Evolutionary conservation across 2,113 vertebrate species (phyloP).

Genomic region (Callaeas wilsoni): DNA sequence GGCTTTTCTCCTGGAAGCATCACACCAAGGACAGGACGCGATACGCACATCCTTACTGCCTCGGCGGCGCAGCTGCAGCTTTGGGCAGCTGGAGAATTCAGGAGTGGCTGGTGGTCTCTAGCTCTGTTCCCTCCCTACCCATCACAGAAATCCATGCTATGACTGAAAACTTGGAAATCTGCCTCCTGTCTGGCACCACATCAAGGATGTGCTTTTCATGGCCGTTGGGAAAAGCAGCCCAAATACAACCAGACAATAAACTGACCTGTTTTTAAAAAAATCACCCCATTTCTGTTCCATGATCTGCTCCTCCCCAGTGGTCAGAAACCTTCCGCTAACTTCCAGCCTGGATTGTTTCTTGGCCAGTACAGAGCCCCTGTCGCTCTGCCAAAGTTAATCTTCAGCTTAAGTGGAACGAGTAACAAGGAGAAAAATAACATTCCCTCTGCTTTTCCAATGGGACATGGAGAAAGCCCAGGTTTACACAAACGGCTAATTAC

Average conservation of each 20-base stretch:
- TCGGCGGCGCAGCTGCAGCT: background rate
- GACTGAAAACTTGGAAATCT: background rate
- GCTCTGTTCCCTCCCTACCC: background rate
- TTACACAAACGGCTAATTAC: background rate
- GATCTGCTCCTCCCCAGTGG: background rate
- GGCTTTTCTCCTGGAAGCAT: background rate
- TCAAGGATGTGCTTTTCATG: background rate
- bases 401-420: background rate
- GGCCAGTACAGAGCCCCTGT: background rate
- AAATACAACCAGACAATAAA: background rate
- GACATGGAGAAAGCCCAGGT: background rate
- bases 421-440: background rate
- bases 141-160: background rate
- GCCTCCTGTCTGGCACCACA: background rate
- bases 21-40: rapidly evolving
- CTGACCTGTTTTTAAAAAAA: background rate
- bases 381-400: slow-evolving; percentile 10
- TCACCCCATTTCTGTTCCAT: background rate
- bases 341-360: background rate
- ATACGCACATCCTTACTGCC: rapidly evolving
- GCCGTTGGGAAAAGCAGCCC: background rate
- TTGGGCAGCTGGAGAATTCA: background rate
- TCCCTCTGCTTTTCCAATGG: background rate
- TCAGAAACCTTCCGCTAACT: background rate
- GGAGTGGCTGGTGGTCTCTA: background rate